phyloP scores from a whole-genome alignment of 2,113 vertebrate genomes.

The Tragulus kanchil region DNA sequence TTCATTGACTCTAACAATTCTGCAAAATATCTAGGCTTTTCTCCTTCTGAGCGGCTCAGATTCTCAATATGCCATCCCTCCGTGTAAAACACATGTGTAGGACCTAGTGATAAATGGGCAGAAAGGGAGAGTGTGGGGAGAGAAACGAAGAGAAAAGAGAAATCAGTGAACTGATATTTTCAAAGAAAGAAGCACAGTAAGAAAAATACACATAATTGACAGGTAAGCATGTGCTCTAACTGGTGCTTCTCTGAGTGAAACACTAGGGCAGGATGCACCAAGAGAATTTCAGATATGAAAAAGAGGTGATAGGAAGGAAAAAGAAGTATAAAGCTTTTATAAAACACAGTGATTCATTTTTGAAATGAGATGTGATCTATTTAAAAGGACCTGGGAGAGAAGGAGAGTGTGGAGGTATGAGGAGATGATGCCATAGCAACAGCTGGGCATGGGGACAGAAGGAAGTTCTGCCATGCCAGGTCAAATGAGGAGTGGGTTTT shows the following conservation, averaged over 20 bases:
- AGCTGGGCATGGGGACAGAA: neutral
- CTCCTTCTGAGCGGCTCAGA: neutral
- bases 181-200: neutral
- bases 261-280: accelerated
- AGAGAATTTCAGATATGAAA: neutral
- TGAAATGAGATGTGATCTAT: slow-evolving; percentile 14
- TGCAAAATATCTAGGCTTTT: slow-evolving; percentile 7
- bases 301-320: neutral
- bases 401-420: neutral
- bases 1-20: slow-evolving; percentile 19
- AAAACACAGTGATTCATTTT: neutral
- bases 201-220: neutral
- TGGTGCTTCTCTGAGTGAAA: neutral
- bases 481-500: neutral
- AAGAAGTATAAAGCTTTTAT: neutral
- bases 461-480: neutral
- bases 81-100: neutral
- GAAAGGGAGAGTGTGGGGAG: neutral
- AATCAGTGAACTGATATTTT: neutral
- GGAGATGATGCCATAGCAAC: neutral
- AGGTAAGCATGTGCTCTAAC: neutral
- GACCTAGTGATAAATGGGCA: neutral
- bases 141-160: neutral
- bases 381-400: neutral
- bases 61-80: neutral